Percentiles rank a stretch among this genome's conserved stretches.
Conservation (phyloP, 1,140 invertebrate genomes). For the Trichonephila clavata region DNA sequence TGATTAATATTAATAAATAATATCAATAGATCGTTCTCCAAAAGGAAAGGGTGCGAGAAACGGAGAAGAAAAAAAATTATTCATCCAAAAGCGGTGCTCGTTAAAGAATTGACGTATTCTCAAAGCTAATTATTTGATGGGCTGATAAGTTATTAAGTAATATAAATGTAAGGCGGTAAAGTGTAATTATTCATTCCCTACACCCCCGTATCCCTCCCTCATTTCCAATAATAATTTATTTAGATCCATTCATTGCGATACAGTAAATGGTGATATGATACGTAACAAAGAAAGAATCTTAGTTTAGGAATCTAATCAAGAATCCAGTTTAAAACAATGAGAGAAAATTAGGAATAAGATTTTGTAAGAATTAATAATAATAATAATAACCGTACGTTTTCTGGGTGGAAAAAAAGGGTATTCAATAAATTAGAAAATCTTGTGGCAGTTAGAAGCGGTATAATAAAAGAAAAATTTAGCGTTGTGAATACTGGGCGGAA, state of each 20-base stretch:
- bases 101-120: slow-evolving; percentile 51
- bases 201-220: background rate
- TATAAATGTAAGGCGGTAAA: slow-evolving; percentile 60
- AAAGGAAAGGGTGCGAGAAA: background rate
- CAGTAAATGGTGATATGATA: background rate
- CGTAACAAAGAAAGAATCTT: slow-evolving; percentile 21
- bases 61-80: slow-evolving; percentile 5
- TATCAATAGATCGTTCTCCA: slow-evolving; percentile 41
- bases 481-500: slow-evolving; percentile 13
- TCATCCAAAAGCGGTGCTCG: background rate
- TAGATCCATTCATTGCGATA: slow-evolving; percentile 66
- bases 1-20: slow-evolving; percentile 76
- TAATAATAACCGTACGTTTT: background rate
- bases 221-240: slow-evolving; percentile 74
- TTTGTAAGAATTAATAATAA: slow-evolving; percentile 48
- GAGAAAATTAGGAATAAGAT: slow-evolving; percentile 53
- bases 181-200: slow-evolving; percentile 67
- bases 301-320: slow-evolving; percentile 59
- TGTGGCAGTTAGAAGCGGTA: background rate
- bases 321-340: slow-evolving; percentile 59
- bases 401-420: background rate
- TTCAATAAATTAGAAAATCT: slow-evolving; percentile 45
- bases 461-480: slow-evolving; percentile 67
- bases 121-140: slow-evolving; percentile 68
- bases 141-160: slow-evolving; percentile 70